Evolutionary conservation across 2,888 invertebrate genomes (phyloP).

Genomic region (Patella pellucida): DNA sequence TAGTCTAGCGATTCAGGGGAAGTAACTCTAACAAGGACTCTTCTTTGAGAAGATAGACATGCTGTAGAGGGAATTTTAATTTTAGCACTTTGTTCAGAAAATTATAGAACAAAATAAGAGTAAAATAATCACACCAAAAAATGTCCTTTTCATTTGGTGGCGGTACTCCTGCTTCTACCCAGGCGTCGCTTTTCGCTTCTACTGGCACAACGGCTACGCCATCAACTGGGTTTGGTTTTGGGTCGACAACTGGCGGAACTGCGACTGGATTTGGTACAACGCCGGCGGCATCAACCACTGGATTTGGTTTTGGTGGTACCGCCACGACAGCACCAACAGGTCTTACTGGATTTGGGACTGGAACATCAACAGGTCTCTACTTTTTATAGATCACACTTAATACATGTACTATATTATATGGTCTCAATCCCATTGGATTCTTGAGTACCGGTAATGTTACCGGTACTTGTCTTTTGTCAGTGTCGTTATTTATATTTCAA

Average conservation of each 20-base stretch:
- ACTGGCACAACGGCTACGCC: constrained; percentile 15
- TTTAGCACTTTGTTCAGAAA: too few species aligned
- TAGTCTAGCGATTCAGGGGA: too few species aligned
- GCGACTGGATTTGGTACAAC: constrained; percentile 10
- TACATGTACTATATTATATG: too few species aligned
- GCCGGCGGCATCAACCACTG: constrained; percentile 1
- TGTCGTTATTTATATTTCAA: too few species aligned
- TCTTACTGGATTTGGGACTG: constrained; percentile 30
- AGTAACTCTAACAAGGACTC: too few species aligned
- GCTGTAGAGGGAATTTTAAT: too few species aligned
- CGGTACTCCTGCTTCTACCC: constrained; percentile 20
- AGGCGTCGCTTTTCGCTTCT: constrained; percentile 31
- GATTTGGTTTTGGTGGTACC: constrained; percentile 27
- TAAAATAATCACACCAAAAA: not conserved
- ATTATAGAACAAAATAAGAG: too few species aligned
- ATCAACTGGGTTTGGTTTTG: constrained; percentile 16
- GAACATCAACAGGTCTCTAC: constrained; percentile 18
- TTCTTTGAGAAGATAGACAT: too few species aligned
- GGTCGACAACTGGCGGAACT: constrained; percentile 10
- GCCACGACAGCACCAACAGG: constrained; percentile 29
- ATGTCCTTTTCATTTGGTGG: constrained; percentile 36
- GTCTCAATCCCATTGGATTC: too few species aligned
- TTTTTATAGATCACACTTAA: too few species aligned
- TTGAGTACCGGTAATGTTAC: too few species aligned
- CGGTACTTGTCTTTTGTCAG: too few species aligned